Evolutionary conservation across 2,113 vertebrate species (phyloP).

Genomic region (Todiramphus chloris): DNA sequence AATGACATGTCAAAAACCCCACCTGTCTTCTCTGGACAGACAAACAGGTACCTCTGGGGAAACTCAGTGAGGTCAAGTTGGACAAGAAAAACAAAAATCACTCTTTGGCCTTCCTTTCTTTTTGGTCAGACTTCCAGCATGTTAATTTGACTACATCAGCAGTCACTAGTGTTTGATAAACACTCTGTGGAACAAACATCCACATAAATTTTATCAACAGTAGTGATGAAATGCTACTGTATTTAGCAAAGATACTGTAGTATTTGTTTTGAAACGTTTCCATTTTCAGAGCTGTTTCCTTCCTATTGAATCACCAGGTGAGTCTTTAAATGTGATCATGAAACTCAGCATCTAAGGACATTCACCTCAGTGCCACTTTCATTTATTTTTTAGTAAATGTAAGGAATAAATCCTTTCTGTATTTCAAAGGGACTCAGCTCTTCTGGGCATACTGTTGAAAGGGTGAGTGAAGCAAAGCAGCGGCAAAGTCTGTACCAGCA

Average conservation of each 20-base stretch:
- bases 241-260: neutral
- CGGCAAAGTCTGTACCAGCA: neutral
- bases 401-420: neutral
- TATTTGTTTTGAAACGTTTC: neutral
- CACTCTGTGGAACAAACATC: neutral
- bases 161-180: neutral
- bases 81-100: neutral
- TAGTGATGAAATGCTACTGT: neutral
- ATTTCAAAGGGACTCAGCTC: neutral
- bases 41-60: neutral
- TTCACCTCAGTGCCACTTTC: accelerated
- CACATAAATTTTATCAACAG: neutral
- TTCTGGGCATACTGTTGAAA: neutral
- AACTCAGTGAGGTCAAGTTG: neutral
- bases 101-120: neutral
- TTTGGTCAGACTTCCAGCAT: neutral
- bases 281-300: neutral
- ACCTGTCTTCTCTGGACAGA: neutral
- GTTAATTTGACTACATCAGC: neutral
- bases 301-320: neutral
- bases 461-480: neutral
- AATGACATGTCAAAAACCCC: neutral
- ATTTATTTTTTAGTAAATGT: neutral
- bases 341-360: neutral
- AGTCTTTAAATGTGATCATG: neutral